Evolutionary conservation across 2,113 vertebrate species (phyloP).

Genomic region (Ginglymostoma cirratum): DNA sequence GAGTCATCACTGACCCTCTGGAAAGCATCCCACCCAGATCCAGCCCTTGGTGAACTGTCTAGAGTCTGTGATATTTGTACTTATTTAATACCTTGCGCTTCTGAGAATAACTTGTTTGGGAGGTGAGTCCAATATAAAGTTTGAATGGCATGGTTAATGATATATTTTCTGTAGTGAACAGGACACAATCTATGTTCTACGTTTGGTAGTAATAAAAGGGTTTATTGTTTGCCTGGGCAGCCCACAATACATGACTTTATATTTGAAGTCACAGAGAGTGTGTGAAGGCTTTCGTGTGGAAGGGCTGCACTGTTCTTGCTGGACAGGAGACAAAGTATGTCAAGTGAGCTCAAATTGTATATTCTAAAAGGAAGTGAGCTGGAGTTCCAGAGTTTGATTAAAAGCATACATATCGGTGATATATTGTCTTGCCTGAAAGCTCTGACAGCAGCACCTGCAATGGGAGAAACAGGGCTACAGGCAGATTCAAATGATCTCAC

Average conservation of each 20-base stretch:
- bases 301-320: background rate
- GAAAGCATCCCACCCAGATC: no score
- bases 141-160: background rate
- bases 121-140: background rate
- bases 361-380: background rate
- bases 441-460: background rate
- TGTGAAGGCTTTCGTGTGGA: background rate
- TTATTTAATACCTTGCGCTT: background rate
- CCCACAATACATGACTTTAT: background rate
- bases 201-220: background rate
- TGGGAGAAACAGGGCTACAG: background rate
- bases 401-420: background rate
- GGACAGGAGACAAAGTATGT: background rate
- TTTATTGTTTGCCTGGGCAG: background rate
- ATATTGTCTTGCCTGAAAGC: background rate
- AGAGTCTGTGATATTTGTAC: background rate
- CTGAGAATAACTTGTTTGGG: background rate
- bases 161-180: background rate
- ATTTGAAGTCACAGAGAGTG: background rate
- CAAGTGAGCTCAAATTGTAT: background rate
- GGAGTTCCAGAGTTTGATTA: no score
- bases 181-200: background rate
- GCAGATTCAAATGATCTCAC: background rate
- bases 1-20: no score
- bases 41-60: background rate